These are phyloP conservation scores for Micronycteris hirsuta DNA, from an alignment of 2,113 vertebrate genomes.

Conservation along the genomic window DNA sequence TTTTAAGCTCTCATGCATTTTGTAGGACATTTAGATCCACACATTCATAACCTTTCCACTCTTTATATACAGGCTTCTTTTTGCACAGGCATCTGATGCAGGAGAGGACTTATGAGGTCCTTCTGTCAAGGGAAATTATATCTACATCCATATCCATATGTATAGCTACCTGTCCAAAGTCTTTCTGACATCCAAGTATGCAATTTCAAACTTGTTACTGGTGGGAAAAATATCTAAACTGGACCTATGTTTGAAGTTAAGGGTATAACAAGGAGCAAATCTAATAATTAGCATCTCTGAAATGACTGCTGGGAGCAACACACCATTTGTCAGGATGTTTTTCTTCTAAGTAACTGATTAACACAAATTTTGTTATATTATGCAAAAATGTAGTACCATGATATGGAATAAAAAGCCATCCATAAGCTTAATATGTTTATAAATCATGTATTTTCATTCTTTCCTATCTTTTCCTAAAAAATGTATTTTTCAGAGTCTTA, in stretches of 20 bases:
- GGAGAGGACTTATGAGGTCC: neutral
- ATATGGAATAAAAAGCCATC: conserved; percentile 76
- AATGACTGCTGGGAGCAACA: neutral
- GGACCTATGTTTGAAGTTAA: neutral
- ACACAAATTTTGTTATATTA: conserved; percentile 63
- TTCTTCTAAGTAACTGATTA: conserved; percentile 65
- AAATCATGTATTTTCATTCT: conserved; percentile 71
- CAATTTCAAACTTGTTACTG: neutral
- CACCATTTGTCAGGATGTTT: conserved; percentile 51
- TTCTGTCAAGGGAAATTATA: conserved; percentile 10
- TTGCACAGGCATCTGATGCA: neutral
- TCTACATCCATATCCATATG: neutral
- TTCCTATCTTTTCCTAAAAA: conserved; percentile 70
- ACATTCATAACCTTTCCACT: neutral
- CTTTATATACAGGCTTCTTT: neutral
- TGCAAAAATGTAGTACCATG: conserved; percentile 73
- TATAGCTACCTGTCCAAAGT: neutral
- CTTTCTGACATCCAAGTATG: neutral
- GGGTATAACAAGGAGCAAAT: neutral
- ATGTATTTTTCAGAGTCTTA: conserved; percentile 45
- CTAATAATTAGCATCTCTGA: neutral
- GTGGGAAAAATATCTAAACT: neutral
- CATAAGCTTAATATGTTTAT: conserved; percentile 71
- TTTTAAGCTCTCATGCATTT: neutral
- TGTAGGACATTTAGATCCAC: neutral